phyloP scores from a whole-genome alignment of 2,113 vertebrate species.

The Indicator indicator region DNA sequence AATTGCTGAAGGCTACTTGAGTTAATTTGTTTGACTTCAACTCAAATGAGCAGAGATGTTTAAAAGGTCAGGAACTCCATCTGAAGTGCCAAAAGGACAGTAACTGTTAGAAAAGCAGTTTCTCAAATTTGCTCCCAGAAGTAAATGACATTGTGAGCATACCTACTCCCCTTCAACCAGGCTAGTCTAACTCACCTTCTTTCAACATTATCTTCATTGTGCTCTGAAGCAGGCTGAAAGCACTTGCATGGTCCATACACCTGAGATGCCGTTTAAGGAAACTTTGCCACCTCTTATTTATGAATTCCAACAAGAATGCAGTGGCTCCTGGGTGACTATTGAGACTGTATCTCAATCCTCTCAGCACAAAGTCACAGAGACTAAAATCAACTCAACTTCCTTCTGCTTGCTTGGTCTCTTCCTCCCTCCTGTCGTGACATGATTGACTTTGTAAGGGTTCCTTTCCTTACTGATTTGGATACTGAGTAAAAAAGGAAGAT shows the following conservation, averaged over 20 bases:
- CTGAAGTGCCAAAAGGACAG: background rate
- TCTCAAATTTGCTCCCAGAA: background rate
- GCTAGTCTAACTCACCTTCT: background rate
- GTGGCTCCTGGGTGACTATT: rapidly evolving
- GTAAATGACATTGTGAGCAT: background rate
- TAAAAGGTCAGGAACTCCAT: background rate
- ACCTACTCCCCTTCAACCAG: background rate
- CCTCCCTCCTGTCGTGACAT: background rate
- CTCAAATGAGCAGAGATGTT: background rate
- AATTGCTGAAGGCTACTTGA: background rate
- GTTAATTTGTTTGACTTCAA: background rate
- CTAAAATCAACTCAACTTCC: background rate
- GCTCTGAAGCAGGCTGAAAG: background rate
- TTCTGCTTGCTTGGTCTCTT: background rate
- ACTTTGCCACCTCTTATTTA: background rate
- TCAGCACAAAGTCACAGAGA: background rate
- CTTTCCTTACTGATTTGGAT: background rate
- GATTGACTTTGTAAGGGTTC: background rate
- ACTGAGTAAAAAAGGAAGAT: background rate
- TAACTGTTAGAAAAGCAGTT: background rate
- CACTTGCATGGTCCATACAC: background rate
- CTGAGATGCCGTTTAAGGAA: background rate
- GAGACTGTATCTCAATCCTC: background rate
- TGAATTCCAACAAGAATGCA: background rate
- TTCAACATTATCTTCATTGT: background rate